Evolutionary conservation across 2,888 invertebrate species (phyloP).

Genomic region (Odontothrips loti): DNA sequence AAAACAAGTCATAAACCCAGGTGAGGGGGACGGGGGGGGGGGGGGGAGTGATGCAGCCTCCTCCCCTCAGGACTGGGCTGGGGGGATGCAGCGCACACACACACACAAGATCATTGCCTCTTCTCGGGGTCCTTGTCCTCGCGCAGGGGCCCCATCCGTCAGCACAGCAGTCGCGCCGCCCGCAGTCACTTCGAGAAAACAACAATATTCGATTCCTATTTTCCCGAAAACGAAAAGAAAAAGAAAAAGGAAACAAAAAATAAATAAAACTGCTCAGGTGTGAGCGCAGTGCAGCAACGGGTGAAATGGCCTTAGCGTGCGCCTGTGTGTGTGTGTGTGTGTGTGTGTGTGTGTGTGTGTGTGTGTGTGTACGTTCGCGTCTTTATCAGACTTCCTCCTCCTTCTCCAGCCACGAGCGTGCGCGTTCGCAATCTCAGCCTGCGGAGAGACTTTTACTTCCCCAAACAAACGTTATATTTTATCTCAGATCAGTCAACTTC

Average conservation of each 20-base stretch:
- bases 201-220: too few relatives aligned
- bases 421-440: not conserved
- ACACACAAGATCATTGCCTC: not conserved
- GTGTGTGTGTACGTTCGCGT: not conserved
- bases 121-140: not conserved
- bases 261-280: not conserved
- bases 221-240: too few relatives aligned
- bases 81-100: not conserved
- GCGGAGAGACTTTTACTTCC: not conserved
- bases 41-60: not conserved
- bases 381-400: not conserved
- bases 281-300: not conserved
- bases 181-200: too few relatives aligned
- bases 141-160: too few relatives aligned
- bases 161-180: too few relatives aligned
- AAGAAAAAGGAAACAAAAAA: too few relatives aligned
- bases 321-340: too few relatives aligned
- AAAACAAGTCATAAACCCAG: slow-evolving; percentile 21
- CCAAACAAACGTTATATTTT: slow-evolving; percentile 2
- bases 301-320: not conserved
- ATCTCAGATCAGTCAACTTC: slow-evolving; percentile 15
- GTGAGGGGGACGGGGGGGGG: not conserved
- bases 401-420: not conserved
- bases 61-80: not conserved
- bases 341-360: too few relatives aligned